Base-by-base conservation (phyloP, 1,140 invertebrate species). In the Radopholus similis region DNA sequence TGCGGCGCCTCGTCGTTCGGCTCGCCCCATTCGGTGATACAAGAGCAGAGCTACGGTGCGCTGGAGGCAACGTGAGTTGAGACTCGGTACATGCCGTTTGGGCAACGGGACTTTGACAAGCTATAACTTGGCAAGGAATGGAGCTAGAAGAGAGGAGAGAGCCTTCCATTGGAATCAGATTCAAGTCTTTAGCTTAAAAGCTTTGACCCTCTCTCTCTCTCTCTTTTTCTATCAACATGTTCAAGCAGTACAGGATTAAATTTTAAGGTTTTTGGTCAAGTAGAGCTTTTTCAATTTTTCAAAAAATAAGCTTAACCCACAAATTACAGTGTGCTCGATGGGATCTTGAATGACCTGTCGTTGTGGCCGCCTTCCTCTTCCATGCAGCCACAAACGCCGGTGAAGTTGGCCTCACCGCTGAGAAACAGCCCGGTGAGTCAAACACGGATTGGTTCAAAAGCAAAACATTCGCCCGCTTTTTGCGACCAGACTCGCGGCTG, bases 301-400 rank as follows among this genome's bases (percentile, higher is more conserved):
- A n/a, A n/a, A n/a, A n/a, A n/a, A n/a, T n/a, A n/a, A n/a, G n/a
- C n/a, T n/a, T n/a, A n/a, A n/a, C n/a, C n/a, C n/a, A n/a, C n/a
- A n/a, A n/a, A n/a, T n/a, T n/a, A n/a, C n/a, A n/a, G n/a, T n/a
- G 32, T 62, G 28, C 26, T 62, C 18, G 58, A 62, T 62, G 58
- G 49, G 11, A 62, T 62, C 18, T 23, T 62, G 8, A 62, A 62
- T 30, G 58, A 62, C 44, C 32, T 62, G 8, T 42, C 42, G 42
- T 21, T 21, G 30, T 32, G 42, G 23, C 58, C 42, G 35, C 4
- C n/a, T 4, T 28, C 30, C 4, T 23, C 5, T 13, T 40, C 32
- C 26, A 15, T 4, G 13, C 32, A 62, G 11, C 34, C 28, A 4
- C 35, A 62, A 51, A 51, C 58, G 9, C 21, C 58, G 32, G 32